Conservation (phyloP, 35 echinoderm and acorn worm species). For the Chiridota heheva region DNA sequence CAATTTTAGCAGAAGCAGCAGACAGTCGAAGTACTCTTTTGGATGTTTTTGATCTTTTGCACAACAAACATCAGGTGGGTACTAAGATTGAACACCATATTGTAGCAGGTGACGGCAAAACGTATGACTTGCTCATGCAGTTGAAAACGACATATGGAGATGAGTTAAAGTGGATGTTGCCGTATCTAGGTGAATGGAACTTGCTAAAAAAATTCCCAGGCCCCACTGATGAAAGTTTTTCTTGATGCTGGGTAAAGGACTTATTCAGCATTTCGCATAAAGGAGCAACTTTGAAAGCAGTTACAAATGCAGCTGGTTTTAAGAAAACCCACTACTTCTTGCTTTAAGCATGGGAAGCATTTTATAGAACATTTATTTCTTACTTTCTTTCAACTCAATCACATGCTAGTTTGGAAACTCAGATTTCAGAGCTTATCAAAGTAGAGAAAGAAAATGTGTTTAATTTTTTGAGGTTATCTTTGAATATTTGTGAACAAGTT, state of each 20-base stretch:
- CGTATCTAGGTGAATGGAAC: slow-evolving; percentile 52
- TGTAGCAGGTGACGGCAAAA: slow-evolving; percentile 54
- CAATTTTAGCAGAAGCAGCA: slow-evolving; percentile 34
- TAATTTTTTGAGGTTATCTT: too few species aligned
- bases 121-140: slow-evolving; percentile 20
- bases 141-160: slow-evolving; percentile 35
- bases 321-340: neutral
- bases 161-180: slow-evolving; percentile 40
- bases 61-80: slow-evolving; percentile 35
- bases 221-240: slow-evolving; percentile 37
- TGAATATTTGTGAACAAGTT: too few species aligned
- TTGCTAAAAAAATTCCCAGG: slow-evolving; percentile 36
- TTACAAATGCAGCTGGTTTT: slow-evolving; percentile 26
- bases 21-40: slow-evolving; percentile 42
- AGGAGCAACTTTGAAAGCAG: slow-evolving; percentile 31
- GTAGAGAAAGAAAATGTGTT: too few species aligned
- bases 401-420: too few species aligned
- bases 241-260: neutral
- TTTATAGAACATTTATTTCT: too few species aligned
- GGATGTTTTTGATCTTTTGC: slow-evolving; percentile 11
- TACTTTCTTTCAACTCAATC: too few species aligned
- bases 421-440: too few species aligned
- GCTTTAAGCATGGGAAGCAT: neutral
- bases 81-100: slow-evolving; percentile 4
- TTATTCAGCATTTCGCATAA: slow-evolving; percentile 28